A percentile compares a stretch with the other conserved stretches of the same genome.
Conservation (phyloP, 2,797 vertebrate species). For the Nannoperca obscura region DNA sequence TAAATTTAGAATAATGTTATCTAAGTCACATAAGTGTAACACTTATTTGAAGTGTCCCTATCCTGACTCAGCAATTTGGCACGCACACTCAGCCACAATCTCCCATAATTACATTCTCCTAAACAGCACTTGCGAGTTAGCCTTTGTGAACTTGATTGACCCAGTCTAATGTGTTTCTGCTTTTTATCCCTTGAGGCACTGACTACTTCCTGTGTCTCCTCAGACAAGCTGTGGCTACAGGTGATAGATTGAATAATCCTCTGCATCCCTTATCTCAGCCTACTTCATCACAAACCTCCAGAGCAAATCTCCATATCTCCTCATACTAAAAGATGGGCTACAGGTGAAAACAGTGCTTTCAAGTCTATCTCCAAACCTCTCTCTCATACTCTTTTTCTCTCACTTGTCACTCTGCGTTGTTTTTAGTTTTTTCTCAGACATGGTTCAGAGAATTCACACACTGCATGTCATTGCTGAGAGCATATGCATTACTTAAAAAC, state of each 20-base stretch:
- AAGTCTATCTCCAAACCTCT: slow-evolving; percentile 21
- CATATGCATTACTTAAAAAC: slow-evolving; percentile 15
- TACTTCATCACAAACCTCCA: slow-evolving; percentile 65
- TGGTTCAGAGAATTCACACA: slow-evolving; percentile 5
- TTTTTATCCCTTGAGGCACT: slow-evolving; percentile 60
- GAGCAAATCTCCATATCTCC: slow-evolving; percentile 69
- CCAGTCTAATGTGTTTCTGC: slow-evolving; percentile 44
- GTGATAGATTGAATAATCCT: slow-evolving; percentile 81
- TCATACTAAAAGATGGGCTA: slow-evolving; percentile 53
- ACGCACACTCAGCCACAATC: slow-evolving; percentile 23
- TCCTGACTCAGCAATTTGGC: slow-evolving; percentile 39
- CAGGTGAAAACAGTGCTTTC: slow-evolving; percentile 46
- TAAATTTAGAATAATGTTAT: slow-evolving; percentile 27
- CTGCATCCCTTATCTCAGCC: slow-evolving; percentile 69
- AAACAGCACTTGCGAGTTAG: slow-evolving; percentile 33
- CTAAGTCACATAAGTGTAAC: slow-evolving; percentile 5
- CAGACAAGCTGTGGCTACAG: slow-evolving; percentile 67
- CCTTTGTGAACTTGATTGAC: slow-evolving; percentile 48
- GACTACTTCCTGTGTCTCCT: slow-evolving; percentile 69
- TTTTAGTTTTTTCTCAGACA: slow-evolving; percentile 5
- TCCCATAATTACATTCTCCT: slow-evolving; percentile 51
- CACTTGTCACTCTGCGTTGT: slow-evolving; percentile 26
- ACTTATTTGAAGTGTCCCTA: slow-evolving; percentile 12
- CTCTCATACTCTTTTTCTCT: slow-evolving; percentile 1
- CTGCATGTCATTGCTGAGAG: neutral